Base-by-base conservation (phyloP, 2,888 invertebrate species). In the Diloba caeruleocephala region DNA sequence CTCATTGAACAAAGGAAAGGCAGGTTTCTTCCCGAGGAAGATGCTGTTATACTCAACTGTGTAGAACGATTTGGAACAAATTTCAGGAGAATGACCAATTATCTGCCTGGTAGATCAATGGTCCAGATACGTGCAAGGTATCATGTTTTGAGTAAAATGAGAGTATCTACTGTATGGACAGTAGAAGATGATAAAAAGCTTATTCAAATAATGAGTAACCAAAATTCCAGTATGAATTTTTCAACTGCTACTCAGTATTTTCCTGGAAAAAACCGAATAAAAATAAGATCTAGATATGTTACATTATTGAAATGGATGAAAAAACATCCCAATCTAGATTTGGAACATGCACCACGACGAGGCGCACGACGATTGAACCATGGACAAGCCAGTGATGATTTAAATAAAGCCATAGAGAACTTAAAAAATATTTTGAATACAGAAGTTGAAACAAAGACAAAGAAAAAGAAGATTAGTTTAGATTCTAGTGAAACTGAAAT, bases 1-100 rank as follows among this genome's bases (percentile, higher is more conserved):
- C 63, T 89, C 10, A 52, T 74, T 25, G 90, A 92, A 34, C 75
- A 92, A 15, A 94, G 92, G 43, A 95, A 94, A 74, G 95, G 96
- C 0, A 87, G 94, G 58, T 97, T 97, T 76, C 92, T 95, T 0
- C 82, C 90, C 1, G 95, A 95, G 49, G 97, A 97, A 84, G 96
- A 97, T 80, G 82, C 94, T 7, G 90, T 95, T 1, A 85, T 97
- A 14, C 76, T 95, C n/a, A 92, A 95, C 6, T 95, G 95, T 51
- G 88, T 95, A 0, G 85, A 94, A 32, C 94, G 94, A 63, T 96
- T 95, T 81, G 96, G 96, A 0, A 78, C 79, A 0, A 93, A 96
- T 72, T 96, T 94, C 71, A 94, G 90, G 67, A 94, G 95, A 70
- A 94, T 96, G 14, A 79, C 91, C 0, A 79, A 90, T 7, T 92